Conservation (phyloP, 23 tunicate genomes). For the Halocynthia roretzi region DNA sequence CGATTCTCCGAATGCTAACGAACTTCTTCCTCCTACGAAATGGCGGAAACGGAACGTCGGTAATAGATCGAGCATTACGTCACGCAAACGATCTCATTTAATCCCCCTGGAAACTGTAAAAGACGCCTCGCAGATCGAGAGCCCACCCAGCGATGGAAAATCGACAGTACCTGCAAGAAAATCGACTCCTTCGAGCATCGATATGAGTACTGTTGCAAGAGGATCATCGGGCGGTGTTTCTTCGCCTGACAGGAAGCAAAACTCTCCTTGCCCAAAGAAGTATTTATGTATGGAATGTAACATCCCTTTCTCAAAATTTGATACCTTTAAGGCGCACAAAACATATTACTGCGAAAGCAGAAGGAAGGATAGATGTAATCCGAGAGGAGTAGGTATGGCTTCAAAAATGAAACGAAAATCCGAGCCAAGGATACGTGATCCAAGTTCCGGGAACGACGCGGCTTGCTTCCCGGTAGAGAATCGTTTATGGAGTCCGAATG, state of each 20-base stretch:
- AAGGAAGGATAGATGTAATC: conserved; percentile 6
- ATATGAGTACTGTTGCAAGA: background rate
- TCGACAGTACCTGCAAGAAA: background rate
- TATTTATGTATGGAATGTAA: conserved; percentile 22
- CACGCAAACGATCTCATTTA: conserved; percentile 21
- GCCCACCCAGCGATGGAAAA: background rate
- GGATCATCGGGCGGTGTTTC: background rate
- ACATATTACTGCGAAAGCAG: conserved; percentile 23
- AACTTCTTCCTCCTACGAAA: background rate
- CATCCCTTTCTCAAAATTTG: conserved; percentile 17
- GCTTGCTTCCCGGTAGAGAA: background rate
- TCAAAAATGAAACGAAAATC: conserved; percentile 8
- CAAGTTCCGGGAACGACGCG: background rate
- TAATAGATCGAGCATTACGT: background rate
- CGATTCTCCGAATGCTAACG: background rate
- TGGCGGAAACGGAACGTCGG: conserved; percentile 1
- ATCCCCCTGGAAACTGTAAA: conserved; percentile 3
- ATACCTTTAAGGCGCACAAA: conserved; percentile 20
- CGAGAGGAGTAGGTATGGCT: background rate
- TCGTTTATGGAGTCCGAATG: conserved; percentile 7
- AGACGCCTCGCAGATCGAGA: background rate
- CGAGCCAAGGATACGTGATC: background rate
- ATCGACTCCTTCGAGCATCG: background rate
- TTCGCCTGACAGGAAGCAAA: background rate
- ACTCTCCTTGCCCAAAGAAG: conserved; percentile 4